Evolutionary conservation across 2,113 vertebrate genomes (phyloP).

Genomic region (Labrus mixtus): DNA sequence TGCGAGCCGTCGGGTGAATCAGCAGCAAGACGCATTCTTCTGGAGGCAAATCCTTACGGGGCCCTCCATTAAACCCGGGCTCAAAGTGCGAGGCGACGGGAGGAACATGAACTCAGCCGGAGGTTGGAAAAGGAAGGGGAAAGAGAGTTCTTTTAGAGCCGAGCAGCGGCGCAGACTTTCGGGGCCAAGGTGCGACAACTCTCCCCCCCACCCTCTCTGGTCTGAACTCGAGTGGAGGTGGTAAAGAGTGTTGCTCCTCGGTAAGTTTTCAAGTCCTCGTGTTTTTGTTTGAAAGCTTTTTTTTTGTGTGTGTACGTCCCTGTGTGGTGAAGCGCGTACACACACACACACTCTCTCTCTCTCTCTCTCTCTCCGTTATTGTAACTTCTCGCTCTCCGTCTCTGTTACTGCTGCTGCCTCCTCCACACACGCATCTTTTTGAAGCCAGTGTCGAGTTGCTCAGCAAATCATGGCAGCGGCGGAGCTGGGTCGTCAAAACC

Average conservation of each 20-base stretch:
- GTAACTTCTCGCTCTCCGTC: constrained; percentile 23
- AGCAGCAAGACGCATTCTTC: constrained; percentile 80
- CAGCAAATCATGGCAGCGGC: constrained; percentile 81
- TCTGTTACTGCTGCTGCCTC: constrained; percentile 60
- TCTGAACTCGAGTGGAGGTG: constrained; percentile 2
- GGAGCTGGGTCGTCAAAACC: constrained; percentile 78
- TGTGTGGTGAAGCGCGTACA: background rate
- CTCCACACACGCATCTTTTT: constrained; percentile 78
- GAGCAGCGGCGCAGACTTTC: constrained; percentile 36
- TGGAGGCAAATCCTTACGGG: constrained; percentile 81
- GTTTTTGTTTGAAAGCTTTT: background rate
- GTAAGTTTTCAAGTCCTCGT: constrained; percentile 46
- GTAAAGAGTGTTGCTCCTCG: background rate
- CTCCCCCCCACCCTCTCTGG: too few species aligned
- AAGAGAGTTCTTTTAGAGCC: constrained; percentile 32
- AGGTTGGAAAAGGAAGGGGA: constrained; percentile 29
- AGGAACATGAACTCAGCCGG: constrained; percentile 49
- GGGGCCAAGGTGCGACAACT: constrained; percentile 64
- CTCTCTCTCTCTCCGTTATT: constrained; percentile 31
- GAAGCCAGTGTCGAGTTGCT: constrained; percentile 81
- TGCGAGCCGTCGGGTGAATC: constrained; percentile 63
- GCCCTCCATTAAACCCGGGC: constrained; percentile 86
- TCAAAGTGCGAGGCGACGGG: constrained; percentile 59
- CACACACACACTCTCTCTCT: too few species aligned
- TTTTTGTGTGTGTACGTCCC: too few species aligned